Base-by-base conservation (phyloP, 2,113 vertebrate species). In the Crypturellus undulatus region DNA sequence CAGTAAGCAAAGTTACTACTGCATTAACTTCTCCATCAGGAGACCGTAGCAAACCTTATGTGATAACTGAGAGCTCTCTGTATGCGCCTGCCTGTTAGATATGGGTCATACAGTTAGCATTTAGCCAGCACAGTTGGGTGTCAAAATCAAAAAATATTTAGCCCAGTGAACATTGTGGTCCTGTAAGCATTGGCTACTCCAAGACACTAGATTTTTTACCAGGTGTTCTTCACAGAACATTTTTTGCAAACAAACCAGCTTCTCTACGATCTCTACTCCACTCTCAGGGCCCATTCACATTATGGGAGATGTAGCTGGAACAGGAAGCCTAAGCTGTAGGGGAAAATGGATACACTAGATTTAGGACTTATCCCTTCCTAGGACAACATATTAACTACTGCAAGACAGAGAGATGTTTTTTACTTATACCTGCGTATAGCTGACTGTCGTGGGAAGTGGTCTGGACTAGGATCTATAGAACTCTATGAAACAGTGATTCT, bases 401-500 rank as follows among this genome's bases (percentile, higher is more conserved):
- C 32, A 79, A 52, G 42, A 64, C 82, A 83, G 60, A 77, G 21
- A 79, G 82, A 40, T 63, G 14, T 77, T 95, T 90, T 26, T 67
- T 26, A 59, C 25, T 14, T 52, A 52, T 14, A 60, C 12, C 6
- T 51, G 45, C 92, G 64, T 42, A 51, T 76, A 92, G 72, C 64
- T 88, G 83, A 86, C 93, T 71, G 51, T 38, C 69, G 78, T 7
- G 2, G 26, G 36, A 45, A 78, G 32, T 20, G 45, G 5, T 94
- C 54, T 85, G 56, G 76, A 73, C 0, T 0, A 94, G 21, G 30
- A 8, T 78, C 38, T 51, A 47, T 14, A 47, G 56, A 78, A 51
- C 0, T 0, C 40, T 0, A 0, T 67, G 26, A 79, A 81, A 87
- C 12, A 36, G 12, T 0, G 0, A 32, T 75, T 87, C 59, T 82